Conservation (phyloP, 2,888 invertebrate genomes). For the Tetramorium bicarinatum region DNA sequence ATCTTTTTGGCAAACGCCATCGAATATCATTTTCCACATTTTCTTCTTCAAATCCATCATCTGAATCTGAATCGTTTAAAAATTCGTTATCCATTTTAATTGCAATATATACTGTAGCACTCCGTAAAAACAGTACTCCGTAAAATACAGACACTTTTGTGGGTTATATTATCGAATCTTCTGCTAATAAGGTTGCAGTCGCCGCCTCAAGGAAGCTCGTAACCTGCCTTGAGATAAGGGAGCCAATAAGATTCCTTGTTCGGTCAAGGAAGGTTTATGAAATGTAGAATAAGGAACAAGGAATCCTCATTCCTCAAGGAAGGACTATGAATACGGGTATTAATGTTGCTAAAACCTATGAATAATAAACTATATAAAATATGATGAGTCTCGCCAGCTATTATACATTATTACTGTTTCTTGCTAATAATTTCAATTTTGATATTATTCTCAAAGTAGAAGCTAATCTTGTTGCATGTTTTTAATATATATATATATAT, state of each 20-base stretch:
- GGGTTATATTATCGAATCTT: neutral
- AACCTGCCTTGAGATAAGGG: neutral
- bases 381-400: no score
- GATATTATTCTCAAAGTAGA: no score
- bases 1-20: neutral
- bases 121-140: no score
- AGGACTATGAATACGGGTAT: neutral
- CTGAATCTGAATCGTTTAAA: neutral
- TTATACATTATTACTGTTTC: no score
- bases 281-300: neutral
- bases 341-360: no score
- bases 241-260: neutral
- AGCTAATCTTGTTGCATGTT: no score
- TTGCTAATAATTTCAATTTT: no score
- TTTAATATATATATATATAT: no score
- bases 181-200: neutral
- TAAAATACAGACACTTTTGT: neutral
- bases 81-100: constrained; percentile 20
- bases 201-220: neutral
- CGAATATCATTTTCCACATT: neutral
- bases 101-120: neutral
- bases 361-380: no score
- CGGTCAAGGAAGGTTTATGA: neutral
- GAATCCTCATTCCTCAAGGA: constrained; percentile 8
- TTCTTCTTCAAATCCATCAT: neutral